Base-by-base conservation (phyloP, 2,888 invertebrate species). In the Drosophila incognita region DNA sequence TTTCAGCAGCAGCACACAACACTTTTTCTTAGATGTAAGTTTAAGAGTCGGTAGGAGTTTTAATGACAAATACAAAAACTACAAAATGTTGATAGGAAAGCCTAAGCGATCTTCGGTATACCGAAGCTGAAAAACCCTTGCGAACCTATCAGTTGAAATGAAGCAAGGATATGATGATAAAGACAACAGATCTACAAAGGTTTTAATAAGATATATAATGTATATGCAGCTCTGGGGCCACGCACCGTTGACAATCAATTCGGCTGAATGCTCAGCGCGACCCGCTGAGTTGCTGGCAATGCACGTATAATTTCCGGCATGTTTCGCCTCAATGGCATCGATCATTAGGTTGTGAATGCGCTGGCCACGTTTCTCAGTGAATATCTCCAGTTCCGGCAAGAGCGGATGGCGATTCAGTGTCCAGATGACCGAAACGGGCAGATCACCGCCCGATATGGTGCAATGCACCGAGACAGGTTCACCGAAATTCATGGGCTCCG, bases 341-440 rank as follows among this genome's bases (percentile, higher is more conserved):
- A 96, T 96, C 92, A 95, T 95, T 86, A 96, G 94, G 71, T 93
- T 93, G 81, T 94, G 93, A 60, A 94, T 94, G 76, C 94, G 93
- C 85, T 94, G 93, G 64, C 94, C 94, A 82, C 93, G 89, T 79
- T 88, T 93, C 61, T 92, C 92, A n/a, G 91, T 92, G 42, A 91
- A 84, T 72, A 93, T 90, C 63, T 92, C 92, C 77, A 92, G 92
- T 38, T 91, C 89, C 36, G 92, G 90, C 64, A 91, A 79, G 77
- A 90, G 91, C 71, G 83, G 94, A 93, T 92, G 92, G 27, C 94
- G 94, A 89, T 95, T 95, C 74, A 96, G 94, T 79, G 95, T 94
- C 97, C 97, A 98, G 59, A 94, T 94, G 74, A 97, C 95, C 75
- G 94, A 95, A 74, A 97, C 94, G 15, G 97, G 97, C 82, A 96